Base-by-base conservation (phyloP, 2,888 invertebrate species). In the Hirtodrosophila duncani region DNA sequence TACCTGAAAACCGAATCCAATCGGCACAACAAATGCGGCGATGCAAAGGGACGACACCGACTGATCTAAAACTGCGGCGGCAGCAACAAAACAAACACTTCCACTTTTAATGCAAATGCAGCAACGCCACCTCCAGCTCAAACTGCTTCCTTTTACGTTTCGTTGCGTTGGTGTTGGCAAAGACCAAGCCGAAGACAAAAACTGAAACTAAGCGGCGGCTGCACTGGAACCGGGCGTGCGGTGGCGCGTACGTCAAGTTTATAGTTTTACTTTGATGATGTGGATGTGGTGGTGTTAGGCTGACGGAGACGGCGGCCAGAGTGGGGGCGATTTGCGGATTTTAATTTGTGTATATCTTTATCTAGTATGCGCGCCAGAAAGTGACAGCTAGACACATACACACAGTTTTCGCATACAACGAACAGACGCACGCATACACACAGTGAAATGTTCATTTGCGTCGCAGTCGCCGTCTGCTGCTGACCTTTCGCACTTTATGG, bases 401-500 rank as follows among this genome's bases (percentile, higher is more conserved):
- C 24, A 27, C 9, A 27, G 5, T 10, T 4, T 16, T 9, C 33
- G 33, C 33, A 26, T 20, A 16, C 18, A 33, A 31, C 62, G 51
- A 31, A 23, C 36, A 21, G 44, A 34, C 37, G 16, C 43, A 43
- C 44, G 51, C 51, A 41, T 51, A 43, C 46, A 46, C 51, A 33
- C 58, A 24, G 34, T 49, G 36, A 56, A 64, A 59, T 51, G 63
- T 75, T 66, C 71, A 56, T 64, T 46, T 41, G 41, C 45, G 21
- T 3, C 20, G 3, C 6, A 4, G 20, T 33, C 23, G 45, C 39
- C 44, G 41, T 50, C 37, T 50, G 44, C 41, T 38, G 84, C 84
- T 83, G 83, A 83, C 85, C 85, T 84, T 84, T 84, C 74, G 60
- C 74, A 84, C 80, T 84, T 82, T 74, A 62, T 67, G 65, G 64